Evolutionary conservation across 2,797 vertebrate genomes (phyloP).

Genomic region (Manis crassicaudata): DNA sequence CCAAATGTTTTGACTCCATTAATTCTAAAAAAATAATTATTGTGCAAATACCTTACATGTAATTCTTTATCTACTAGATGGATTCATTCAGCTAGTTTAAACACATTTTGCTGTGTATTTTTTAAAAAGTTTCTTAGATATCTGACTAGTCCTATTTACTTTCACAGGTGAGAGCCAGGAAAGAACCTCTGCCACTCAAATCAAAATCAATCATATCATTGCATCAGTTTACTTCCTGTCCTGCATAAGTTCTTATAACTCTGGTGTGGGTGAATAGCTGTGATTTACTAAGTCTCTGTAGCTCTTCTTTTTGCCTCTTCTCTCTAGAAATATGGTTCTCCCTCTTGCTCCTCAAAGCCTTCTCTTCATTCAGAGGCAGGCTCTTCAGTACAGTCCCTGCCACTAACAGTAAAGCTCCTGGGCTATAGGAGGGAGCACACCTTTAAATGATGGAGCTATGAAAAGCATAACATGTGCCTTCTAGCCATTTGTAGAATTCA

Average conservation of each 20-base stretch:
- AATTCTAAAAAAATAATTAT: conserved; percentile 36
- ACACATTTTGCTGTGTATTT: background rate
- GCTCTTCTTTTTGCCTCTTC: conserved; percentile 28
- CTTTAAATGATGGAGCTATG: background rate
- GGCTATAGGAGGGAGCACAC: background rate
- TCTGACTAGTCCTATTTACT: conserved; percentile 2
- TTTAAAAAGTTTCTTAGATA: conserved; percentile 20
- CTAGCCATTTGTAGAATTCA: background rate
- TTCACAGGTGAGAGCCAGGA: background rate
- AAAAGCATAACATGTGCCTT: background rate
- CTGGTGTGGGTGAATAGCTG: background rate
- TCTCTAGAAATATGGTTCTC: conserved; percentile 24
- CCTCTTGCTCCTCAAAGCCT: background rate
- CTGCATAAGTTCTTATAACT: conserved; percentile 9
- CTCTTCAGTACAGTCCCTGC: background rate
- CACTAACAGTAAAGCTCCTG: background rate
- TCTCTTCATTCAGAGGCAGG: background rate
- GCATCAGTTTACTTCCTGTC: background rate
- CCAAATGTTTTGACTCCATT: conserved; percentile 15
- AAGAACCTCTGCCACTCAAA: background rate
- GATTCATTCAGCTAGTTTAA: conserved; percentile 37
- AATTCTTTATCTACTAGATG: conserved; percentile 11
- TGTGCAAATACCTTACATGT: background rate
- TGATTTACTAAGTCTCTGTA: conserved; percentile 29
- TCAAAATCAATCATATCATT: conserved; percentile 6